Percentiles rank a stretch among this genome's conserved stretches.
phyloP scores from a whole-genome alignment of 2,797 vertebrate species.

The Discoglossus pictus region DNA sequence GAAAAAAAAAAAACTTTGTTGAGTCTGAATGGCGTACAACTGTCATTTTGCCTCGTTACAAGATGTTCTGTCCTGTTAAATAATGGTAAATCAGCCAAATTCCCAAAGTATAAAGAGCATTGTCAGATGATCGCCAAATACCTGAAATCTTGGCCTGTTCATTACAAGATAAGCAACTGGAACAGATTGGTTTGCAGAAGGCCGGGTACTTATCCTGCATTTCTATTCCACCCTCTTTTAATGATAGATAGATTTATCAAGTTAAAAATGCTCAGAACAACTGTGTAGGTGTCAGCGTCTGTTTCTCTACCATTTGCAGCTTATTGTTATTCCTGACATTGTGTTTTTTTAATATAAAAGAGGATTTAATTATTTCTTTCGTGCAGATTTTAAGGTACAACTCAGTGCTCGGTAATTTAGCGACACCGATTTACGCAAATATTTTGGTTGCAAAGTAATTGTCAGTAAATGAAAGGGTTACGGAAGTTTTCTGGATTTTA shows the following conservation, averaged over 20 bases:
- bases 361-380: background rate
- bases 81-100: conserved; percentile 57
- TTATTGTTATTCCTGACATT: conserved; percentile 20
- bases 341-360: conserved; percentile 6
- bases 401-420: too few relatives aligned
- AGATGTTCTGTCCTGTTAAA: conserved; percentile 56
- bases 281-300: conserved; percentile 32
- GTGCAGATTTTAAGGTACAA: conserved; percentile 3
- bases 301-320: conserved; percentile 22
- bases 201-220: conserved; percentile 19
- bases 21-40: too few relatives aligned
- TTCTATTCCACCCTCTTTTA: conserved; percentile 38
- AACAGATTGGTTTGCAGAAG: conserved; percentile 23
- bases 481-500: too few relatives aligned
- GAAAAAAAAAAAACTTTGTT: too few relatives aligned
- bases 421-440: too few relatives aligned
- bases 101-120: conserved; percentile 49
- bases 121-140: conserved; percentile 39
- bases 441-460: too few relatives aligned
- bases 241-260: conserved; percentile 36
- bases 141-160: conserved; percentile 51
- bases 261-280: conserved; percentile 38
- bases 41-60: conserved; percentile 47
- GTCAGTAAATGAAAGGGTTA: too few relatives aligned
- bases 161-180: conserved; percentile 12